Conservation (phyloP, 2,113 vertebrate species). For the Callocephalon fimbriatum region DNA sequence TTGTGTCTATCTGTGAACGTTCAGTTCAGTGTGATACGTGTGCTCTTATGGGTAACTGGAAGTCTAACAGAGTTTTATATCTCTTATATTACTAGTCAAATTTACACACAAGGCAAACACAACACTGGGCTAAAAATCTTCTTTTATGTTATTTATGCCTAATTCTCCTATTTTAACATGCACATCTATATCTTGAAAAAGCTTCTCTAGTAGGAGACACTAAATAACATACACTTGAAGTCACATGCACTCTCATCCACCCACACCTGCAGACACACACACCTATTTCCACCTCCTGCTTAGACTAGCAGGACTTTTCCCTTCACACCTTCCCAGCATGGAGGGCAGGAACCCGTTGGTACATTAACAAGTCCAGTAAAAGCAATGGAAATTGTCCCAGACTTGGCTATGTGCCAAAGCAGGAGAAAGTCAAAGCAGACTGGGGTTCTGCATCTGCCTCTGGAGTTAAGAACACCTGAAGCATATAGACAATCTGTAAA, state of each 20-base stretch:
- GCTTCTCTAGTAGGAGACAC: conserved; percentile 17
- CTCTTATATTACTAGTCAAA: conserved; percentile 35
- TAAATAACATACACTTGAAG: background rate
- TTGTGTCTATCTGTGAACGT: conserved; percentile 63
- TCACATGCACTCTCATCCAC: background rate
- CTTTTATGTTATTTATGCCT: conserved; percentile 41
- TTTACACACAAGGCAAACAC: conserved; percentile 25
- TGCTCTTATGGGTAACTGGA: conserved; percentile 45
- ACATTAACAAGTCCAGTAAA: background rate
- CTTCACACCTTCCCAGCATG: background rate
- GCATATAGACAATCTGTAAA: background rate
- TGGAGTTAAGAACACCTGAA: background rate
- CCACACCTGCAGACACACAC: background rate
- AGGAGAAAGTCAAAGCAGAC: background rate
- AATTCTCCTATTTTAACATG: conserved; percentile 54
- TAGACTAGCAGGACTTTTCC: background rate
- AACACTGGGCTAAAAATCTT: conserved; percentile 29
- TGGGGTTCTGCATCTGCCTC: background rate
- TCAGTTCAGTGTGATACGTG: conserved; percentile 56
- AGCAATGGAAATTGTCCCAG: background rate
- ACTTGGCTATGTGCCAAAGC: background rate
- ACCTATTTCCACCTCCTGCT: background rate
- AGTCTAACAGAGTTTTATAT: background rate
- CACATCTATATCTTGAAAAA: conserved; percentile 54
- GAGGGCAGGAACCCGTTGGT: background rate